A percentile compares a stretch with the other conserved stretches of the same genome.
Conservation (phyloP, 1,140 invertebrate species). For the Tenebrio molitor region DNA sequence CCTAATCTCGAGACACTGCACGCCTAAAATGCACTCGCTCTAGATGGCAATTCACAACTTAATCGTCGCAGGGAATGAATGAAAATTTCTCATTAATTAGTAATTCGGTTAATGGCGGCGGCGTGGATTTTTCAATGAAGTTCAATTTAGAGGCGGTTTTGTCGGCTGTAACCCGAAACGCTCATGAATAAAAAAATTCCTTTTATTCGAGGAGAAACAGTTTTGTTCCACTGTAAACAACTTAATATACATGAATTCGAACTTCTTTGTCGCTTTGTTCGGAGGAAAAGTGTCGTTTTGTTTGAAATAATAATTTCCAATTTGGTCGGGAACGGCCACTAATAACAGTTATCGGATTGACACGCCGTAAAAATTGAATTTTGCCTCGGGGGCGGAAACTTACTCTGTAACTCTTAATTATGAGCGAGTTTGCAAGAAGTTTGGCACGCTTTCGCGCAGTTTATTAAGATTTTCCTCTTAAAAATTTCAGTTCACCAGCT, state of each 20-base stretch:
- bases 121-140: neutral
- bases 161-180: neutral
- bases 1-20: neutral
- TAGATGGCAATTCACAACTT: constrained; percentile 19
- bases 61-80: neutral
- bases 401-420: no score
- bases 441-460: no score
- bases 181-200: neutral
- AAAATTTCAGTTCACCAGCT: no score
- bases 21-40: neutral
- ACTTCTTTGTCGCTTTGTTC: neutral
- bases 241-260: neutral
- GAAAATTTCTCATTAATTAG: constrained; percentile 12
- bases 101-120: constrained; percentile 2
- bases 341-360: neutral
- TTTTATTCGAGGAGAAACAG: neutral
- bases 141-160: neutral
- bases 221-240: neutral
- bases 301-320: neutral
- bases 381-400: no score
- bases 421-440: no score
- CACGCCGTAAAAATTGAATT: neutral
- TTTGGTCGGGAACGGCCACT: neutral
- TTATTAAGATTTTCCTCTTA: no score
- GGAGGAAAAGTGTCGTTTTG: neutral